Base-by-base conservation (phyloP, 2,888 invertebrate genomes). In the Cotesia congregata region DNA sequence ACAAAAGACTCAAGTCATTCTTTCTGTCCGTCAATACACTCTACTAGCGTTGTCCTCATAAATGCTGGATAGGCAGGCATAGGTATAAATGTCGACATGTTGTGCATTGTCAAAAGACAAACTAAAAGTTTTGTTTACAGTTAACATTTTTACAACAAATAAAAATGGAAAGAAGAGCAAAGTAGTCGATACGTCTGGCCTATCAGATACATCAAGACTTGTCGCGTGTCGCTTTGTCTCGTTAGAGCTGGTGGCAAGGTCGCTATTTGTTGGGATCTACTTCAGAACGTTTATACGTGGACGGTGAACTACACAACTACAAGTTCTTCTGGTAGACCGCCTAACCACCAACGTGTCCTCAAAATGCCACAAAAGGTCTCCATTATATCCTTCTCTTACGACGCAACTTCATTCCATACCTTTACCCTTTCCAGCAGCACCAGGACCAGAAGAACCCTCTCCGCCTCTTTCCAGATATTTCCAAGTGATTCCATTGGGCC, bases 311-410 rank as follows among this genome's bases (percentile, higher is more conserved):
- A 60, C 6, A 60, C 60, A 60, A 60, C 17, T 17, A 60, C 50
- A 70, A 70, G 69, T 61, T 71, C 61, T 38, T 71, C 15, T 30
- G 59, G 30, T 71, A 61, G 59, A 60, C 59, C 20, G n/a, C 71
- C 17, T 60, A 72, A 62, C 62, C 17, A 59, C 62, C 75, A 50
- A 50, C 40, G 71, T 67, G 75, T 76, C 75, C 75, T 76, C 75
- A 72, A 76, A 67, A 38, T 65, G 70, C 41, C 17, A 75, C 67
- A 64, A 40, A 67, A 71, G 67, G 61, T 67, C 60, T 76, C 65
- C 50, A 12, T 50, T 50, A 7, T 50, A 50, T 64, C 60, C n/a
- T 40, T 20, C 59, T 20, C 72, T 9, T 64, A 50, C 12, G 12
- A 50, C 12, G 9, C 50, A 50, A 50, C 50, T 50, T 12, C 50